Conservation (phyloP, 2,113 vertebrate species). For the Brachyistius frenatus region DNA sequence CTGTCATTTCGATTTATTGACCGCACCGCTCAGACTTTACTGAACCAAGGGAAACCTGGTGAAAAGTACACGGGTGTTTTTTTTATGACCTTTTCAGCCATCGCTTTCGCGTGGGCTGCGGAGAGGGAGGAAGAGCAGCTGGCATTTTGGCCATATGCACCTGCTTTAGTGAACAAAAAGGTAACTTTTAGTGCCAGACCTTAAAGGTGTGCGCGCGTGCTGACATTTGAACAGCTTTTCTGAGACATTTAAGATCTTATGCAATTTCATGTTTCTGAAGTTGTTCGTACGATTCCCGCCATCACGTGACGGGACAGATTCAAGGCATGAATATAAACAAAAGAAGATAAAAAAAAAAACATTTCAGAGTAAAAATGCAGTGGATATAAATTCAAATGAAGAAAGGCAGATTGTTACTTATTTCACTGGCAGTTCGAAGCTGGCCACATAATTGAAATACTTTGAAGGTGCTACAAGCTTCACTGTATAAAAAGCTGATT, state of each 20-base stretch:
- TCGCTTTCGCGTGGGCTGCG: constrained; percentile 43
- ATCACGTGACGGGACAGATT: too few relatives aligned
- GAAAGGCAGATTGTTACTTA: too few relatives aligned
- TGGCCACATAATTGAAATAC: too few relatives aligned
- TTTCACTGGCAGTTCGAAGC: too few relatives aligned
- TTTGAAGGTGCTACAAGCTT: too few relatives aligned
- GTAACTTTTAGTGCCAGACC: constrained; percentile 13
- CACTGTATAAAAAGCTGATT: too few relatives aligned
- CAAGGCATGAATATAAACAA: too few relatives aligned
- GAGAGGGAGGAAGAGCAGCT: constrained; percentile 36
- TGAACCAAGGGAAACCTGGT: constrained; percentile 42
- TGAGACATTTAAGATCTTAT: background rate
- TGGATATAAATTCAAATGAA: too few relatives aligned
- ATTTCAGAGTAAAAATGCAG: too few relatives aligned
- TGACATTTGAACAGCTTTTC: constrained; percentile 4
- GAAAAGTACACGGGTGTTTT: constrained; percentile 54
- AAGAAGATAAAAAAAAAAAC: too few relatives aligned
- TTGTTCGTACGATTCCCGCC: background rate
- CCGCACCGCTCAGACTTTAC: constrained; percentile 24
- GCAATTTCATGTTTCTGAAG: background rate
- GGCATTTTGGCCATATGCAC: constrained; percentile 39
- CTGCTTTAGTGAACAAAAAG: constrained; percentile 35
- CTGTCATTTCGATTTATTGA: constrained; percentile 74
- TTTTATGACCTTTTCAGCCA: constrained; percentile 69
- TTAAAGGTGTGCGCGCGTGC: background rate